A percentile compares a stretch with the other conserved stretches of the same genome.
Evolutionary conservation across 2,113 vertebrate genomes (phyloP).

Genomic region (Strix aluco): DNA sequence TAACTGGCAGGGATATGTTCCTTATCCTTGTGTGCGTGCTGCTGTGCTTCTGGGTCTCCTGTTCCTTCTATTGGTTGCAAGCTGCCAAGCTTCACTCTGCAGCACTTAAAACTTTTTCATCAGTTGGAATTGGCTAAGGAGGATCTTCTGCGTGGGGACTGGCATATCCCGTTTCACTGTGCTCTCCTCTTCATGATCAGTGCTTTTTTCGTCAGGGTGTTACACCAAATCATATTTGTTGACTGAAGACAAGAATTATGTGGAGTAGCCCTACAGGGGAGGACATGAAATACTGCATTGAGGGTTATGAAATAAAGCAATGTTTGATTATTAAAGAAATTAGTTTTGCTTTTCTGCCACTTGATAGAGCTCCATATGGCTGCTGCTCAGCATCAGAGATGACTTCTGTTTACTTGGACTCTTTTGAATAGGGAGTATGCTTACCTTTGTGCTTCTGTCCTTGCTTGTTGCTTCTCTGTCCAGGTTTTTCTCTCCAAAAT

Average conservation of each 20-base stretch:
- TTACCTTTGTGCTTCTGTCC: neutral
- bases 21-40: neutral
- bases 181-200: neutral
- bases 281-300: neutral
- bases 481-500: neutral
- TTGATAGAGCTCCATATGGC: neutral
- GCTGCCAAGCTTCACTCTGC: neutral
- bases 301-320: neutral
- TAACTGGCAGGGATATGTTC: accelerated
- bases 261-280: neutral
- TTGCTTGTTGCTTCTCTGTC: neutral
- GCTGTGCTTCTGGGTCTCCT: neutral
- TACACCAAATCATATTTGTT: neutral
- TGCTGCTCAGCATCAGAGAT: neutral
- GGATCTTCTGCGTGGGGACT: neutral
- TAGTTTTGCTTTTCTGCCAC: neutral
- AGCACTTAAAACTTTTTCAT: neutral
- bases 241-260: neutral
- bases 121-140: neutral
- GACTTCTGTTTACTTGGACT: neutral
- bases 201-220: neutral
- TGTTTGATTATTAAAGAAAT: neutral
- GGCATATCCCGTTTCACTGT: neutral
- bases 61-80: neutral
- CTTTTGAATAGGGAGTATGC: neutral